These are phyloP conservation scores for Cantharis flavilabris DNA, from an alignment of 2,888 invertebrate genomes.

Conservation along the genomic window DNA sequence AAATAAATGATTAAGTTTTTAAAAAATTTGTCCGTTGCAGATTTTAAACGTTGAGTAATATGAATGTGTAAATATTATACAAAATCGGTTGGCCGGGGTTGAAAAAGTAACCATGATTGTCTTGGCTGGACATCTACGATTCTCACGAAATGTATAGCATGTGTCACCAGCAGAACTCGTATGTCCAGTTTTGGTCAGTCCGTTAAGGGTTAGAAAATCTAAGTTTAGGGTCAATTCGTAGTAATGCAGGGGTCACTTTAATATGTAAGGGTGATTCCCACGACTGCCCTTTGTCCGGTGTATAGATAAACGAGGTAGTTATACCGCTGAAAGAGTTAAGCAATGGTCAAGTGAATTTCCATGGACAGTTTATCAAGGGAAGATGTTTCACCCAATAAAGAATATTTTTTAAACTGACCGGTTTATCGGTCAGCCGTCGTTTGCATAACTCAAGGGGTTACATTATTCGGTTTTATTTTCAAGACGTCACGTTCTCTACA, in stretches of 20 bases:
- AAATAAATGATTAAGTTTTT: not conserved
- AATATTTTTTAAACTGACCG: constrained; percentile 43
- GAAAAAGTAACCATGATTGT: constrained; percentile 15
- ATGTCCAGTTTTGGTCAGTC: constrained; percentile 54
- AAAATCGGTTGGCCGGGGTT: constrained; percentile 24
- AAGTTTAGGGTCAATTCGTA: constrained; percentile 37
- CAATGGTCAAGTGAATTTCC: constrained; percentile 50
- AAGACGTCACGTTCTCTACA: constrained; percentile 9
- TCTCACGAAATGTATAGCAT: constrained; percentile 32
- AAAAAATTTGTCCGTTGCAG: constrained; percentile 13
- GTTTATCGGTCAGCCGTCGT: constrained; percentile 40
- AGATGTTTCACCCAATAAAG: constrained; percentile 36
- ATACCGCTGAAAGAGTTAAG: constrained; percentile 37
- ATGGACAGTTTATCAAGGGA: constrained; percentile 34
- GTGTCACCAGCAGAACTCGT: constrained; percentile 35
- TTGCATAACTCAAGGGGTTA: constrained; percentile 32
- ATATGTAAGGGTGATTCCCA: constrained; percentile 46
- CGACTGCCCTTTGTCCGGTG: constrained; percentile 45
- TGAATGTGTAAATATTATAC: not conserved
- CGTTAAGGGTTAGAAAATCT: constrained; percentile 46
- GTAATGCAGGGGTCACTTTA: constrained; percentile 46
- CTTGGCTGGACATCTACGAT: constrained; percentile 31
- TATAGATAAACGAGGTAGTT: constrained; percentile 45
- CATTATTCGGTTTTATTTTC: constrained; percentile 12
- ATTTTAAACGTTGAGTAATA: constrained; percentile 4